Evolutionary conservation across 2,888 invertebrate species (phyloP).

Genomic region (Holacanthella duospinosa): DNA sequence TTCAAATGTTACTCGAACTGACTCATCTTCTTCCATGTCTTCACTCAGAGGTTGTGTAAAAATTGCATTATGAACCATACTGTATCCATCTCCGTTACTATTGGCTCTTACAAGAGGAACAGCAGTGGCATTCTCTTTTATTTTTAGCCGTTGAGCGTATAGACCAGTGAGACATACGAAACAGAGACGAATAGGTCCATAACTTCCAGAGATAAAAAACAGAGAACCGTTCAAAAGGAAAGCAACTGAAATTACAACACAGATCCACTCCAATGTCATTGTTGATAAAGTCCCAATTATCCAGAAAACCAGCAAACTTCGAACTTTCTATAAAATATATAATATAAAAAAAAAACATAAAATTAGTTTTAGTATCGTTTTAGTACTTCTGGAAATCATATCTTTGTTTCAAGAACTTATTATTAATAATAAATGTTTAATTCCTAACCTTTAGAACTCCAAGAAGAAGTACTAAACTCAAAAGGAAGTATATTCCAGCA

Average conservation of each 20-base stretch:
- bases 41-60: neutral
- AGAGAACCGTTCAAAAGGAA: neutral
- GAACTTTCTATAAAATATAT: neutral
- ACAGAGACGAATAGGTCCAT: neutral
- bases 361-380: no score
- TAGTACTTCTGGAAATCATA: no score
- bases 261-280: neutral
- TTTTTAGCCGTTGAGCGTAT: neutral
- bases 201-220: neutral
- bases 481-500: neutral
- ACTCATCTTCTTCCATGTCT: neutral
- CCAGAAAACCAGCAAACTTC: neutral
- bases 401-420: no score
- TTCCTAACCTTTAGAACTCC: neutral
- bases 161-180: neutral
- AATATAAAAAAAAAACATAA: no score
- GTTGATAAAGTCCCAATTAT: neutral
- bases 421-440: no score
- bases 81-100: neutral
- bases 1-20: neutral
- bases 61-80: neutral
- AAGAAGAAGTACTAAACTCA: neutral
- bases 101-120: neutral
- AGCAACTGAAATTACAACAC: neutral
- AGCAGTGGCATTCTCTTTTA: neutral